Base-by-base conservation (phyloP, 2,888 invertebrate genomes). In the Pollenia labialis region DNA sequence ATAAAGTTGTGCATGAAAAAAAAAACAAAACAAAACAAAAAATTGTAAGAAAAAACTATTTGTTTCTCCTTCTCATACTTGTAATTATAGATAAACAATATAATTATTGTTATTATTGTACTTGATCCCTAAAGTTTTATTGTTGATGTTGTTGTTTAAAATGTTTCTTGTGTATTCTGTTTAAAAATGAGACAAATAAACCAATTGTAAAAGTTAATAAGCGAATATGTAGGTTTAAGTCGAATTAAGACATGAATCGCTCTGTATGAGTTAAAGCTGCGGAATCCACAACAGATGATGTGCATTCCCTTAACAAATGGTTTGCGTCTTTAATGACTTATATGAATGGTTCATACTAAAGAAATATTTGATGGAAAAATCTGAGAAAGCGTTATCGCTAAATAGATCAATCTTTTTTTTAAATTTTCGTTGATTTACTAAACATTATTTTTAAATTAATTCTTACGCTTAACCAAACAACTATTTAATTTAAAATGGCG, bases 61-160 rank as follows among this genome's bases (percentile, higher is more conserved):
- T 42, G 44, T 58, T 81, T 81, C 74, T 81, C 6, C 32, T 75
- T 68, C 75, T 75, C 81, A 68, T 69, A 69, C 46, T 76, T 40
- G 69, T 82, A 82, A 82, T 84, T 79, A 79, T 68, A 84, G 79
- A 84, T 84, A 79, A 84, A 79, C 79, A 79, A 79, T 74, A 79
- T 79, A 84, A 83, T 83, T 72, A 72, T 81, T 72, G 54, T 84
- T 84, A 72, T 72, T 83, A 79, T 66, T 84, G 71, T 84, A 79
- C 64, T 79, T 77, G 83, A 72, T 76, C 82, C 82, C 69, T 76
- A 48, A 71, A 76, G 76, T 82, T 80, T 52, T 44, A 23, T 44
- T 32, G 60, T 64, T 52, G n/a, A n/a, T 52, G 12, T 46, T 56
- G 56, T 54, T 18, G 52, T 23, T 32, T 18, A 44, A 23, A 48